Evolutionary conservation across 2,797 vertebrate genomes (phyloP), one percentile per base, ranked within the genome.

Genomic region (Protosalanx chinensis): DNA sequence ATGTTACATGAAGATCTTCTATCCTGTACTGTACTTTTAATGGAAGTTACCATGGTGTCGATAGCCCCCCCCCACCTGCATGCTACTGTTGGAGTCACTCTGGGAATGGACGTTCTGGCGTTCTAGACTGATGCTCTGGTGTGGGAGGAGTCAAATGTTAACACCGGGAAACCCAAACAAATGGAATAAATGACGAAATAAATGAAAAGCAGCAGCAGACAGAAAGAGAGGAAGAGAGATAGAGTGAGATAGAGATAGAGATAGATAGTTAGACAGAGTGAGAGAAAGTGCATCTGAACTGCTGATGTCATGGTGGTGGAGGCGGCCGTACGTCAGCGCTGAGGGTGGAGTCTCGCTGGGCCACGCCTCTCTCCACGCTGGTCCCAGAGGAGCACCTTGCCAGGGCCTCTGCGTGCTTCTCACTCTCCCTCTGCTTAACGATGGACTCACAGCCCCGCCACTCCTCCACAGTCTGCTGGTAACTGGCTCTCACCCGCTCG

Each of bases 401-500:
- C 51, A 99, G 78, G 16, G 98, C 97, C 0, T 93, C 96, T 0
- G 95, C 95, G 0, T 98, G 97, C 1, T 96, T 96, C 83, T 98
- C 95, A 63, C 94, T 90, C 90, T 99, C 98, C 57, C 95, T 88
- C 89, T 98, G 96, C 58, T 90, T 88, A 64, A 99, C 96, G 0
- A 99, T 98, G 66, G 94, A 94, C 87, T 98, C 98, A 0, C 98
- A 98, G 29, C 96, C 98, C 89, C 95, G 89, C 98, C 98, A 99
- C 84, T 98, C 95, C 0, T 95, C 94, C 95, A 99, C 95, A 3
- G 94, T 99, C 87, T 97, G 96, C 73, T 96, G 91, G 0, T 98
- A 99, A 90, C 91, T 91, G 3, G 88, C 84, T 0, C 91, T 91
- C 29, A 93, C 93, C 88, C 95, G 93, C 66, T 95, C 91, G 0